phyloP scores from a whole-genome alignment of 1,140 invertebrate species.

The Drosophila ficusphila region DNA sequence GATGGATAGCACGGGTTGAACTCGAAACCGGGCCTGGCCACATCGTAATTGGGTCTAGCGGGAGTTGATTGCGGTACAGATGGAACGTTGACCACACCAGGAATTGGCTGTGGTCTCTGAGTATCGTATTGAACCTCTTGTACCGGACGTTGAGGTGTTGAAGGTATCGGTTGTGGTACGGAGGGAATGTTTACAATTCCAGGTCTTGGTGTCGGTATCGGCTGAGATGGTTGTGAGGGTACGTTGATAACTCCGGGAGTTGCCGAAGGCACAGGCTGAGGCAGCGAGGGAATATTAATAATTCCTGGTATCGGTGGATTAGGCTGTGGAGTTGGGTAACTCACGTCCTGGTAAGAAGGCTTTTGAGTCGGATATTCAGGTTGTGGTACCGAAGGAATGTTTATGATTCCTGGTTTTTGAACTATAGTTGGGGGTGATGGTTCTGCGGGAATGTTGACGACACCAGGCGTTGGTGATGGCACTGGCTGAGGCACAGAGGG shows the following conservation, averaged over 20 bases:
- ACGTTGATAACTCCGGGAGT: slow-evolving; percentile 18
- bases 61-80: slow-evolving; percentile 12
- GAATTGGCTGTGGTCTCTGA: slow-evolving; percentile 14
- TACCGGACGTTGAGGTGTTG: neutral
- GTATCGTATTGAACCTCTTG: slow-evolving; percentile 15
- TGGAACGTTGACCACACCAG: slow-evolving; percentile 45
- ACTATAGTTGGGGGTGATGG: neutral
- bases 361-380: slow-evolving; percentile 7
- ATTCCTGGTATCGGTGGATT: slow-evolving; percentile 38
- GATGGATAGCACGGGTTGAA: slow-evolving; percentile 88
- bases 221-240: slow-evolving; percentile 45
- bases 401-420: slow-evolving; percentile 17
- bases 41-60: slow-evolving; percentile 83
- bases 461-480: slow-evolving; percentile 16
- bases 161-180: slow-evolving; percentile 12
- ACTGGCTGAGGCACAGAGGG: slow-evolving; percentile 11
- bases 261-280: neutral
- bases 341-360: slow-evolving; percentile 40
- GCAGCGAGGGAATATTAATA: slow-evolving; percentile 39
- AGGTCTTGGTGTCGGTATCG: neutral
- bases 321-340: slow-evolving; percentile 42
- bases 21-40: slow-evolving; percentile 85
- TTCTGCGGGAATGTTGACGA: slow-evolving; percentile 39
- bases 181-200: slow-evolving; percentile 43
- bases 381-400: slow-evolving; percentile 22